phyloP scores from a whole-genome alignment of 2,888 invertebrate genomes.

The Chloroclysta siterata region DNA sequence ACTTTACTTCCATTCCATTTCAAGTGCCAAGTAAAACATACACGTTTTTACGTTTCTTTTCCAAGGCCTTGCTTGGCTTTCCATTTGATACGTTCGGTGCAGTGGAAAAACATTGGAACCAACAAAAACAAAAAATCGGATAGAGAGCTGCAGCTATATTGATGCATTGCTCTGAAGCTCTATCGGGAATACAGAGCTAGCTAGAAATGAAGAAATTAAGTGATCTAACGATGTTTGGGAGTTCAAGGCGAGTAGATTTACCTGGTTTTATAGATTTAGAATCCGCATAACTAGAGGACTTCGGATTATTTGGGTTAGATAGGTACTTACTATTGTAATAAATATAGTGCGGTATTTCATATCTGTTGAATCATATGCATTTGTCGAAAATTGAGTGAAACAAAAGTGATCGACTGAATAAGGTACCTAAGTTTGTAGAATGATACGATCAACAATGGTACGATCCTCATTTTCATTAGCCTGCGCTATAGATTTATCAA shows the following conservation, averaged over 20 bases:
- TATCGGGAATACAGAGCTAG: not conserved
- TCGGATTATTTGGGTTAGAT: too few species aligned
- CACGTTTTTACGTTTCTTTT: slow-evolving; percentile 41
- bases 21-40: slow-evolving; percentile 54
- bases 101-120: slow-evolving; percentile 23
- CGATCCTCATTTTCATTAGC: not conserved
- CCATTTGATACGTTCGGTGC: slow-evolving; percentile 37
- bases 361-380: too few species aligned
- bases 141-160: slow-evolving; percentile 13
- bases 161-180: slow-evolving; percentile 9
- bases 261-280: not conserved
- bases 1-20: slow-evolving; percentile 38
- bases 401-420: too few species aligned
- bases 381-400: too few species aligned
- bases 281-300: not conserved
- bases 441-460: not conserved
- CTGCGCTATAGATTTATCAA: not conserved
- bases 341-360: too few species aligned
- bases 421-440: not conserved
- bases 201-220: slow-evolving; percentile 6
- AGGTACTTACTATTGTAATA: too few species aligned
- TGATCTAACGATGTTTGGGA: not conserved
- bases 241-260: not conserved
- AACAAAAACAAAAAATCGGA: slow-evolving; percentile 10
- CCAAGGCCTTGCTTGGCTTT: slow-evolving; percentile 37